Conservation (phyloP, 1,140 invertebrate species). For the Augochlora pura region DNA sequence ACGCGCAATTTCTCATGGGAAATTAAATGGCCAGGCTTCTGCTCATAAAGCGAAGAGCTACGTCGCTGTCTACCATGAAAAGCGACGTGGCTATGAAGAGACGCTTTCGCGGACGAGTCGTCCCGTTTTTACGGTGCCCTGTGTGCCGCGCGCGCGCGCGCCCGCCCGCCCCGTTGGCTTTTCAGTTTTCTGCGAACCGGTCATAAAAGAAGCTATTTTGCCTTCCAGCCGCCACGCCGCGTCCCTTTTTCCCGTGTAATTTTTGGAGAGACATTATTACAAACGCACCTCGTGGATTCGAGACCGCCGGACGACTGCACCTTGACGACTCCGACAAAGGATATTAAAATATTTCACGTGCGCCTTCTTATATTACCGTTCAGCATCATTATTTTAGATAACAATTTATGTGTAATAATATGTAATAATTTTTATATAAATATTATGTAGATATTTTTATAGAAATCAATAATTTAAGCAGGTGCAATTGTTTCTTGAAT, state of each 20-base stretch:
- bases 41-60: slow-evolving; percentile 56
- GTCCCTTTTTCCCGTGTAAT: not conserved
- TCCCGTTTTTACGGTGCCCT: slow-evolving; percentile 46
- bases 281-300: not conserved
- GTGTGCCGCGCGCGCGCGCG: too few species aligned
- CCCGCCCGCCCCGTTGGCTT: too few species aligned
- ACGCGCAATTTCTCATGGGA: slow-evolving; percentile 75
- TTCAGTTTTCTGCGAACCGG: slow-evolving; percentile 28
- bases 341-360: not conserved
- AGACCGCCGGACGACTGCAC: too few species aligned
- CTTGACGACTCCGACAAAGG: not conserved
- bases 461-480: too few species aligned
- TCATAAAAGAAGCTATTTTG: not conserved
- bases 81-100: slow-evolving; percentile 27
- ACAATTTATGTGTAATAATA: too few species aligned
- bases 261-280: slow-evolving; percentile 3
- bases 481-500: too few species aligned
- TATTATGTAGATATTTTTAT: too few species aligned
- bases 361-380: too few species aligned
- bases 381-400: too few species aligned
- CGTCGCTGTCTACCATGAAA: slow-evolving; percentile 35
- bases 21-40: slow-evolving; percentile 68
- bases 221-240: not conserved
- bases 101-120: slow-evolving; percentile 24
- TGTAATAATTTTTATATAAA: too few species aligned